phyloP scores from a whole-genome alignment of 2,888 invertebrate genomes.

The Tanypteryx hageni region DNA sequence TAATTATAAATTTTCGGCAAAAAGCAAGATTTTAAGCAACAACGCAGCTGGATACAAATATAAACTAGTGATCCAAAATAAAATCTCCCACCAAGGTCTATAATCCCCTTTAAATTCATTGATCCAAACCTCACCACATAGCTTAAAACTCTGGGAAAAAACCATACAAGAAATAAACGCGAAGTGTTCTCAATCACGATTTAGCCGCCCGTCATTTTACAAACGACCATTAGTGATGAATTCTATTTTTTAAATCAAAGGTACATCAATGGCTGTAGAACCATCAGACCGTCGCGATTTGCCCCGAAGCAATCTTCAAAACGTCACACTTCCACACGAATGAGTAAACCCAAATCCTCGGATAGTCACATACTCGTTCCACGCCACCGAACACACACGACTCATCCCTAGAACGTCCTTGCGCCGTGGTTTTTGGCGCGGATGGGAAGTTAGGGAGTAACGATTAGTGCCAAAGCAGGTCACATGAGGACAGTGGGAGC shows the following conservation, averaged over 20 bases:
- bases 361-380: not conserved
- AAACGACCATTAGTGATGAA: not conserved
- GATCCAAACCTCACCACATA: too few species aligned
- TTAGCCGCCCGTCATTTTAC: not conserved
- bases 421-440: not conserved
- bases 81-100: too few species aligned
- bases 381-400: not conserved
- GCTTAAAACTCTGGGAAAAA: too few species aligned
- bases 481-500: not conserved
- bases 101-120: too few species aligned
- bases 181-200: too few species aligned
- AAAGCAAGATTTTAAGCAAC: too few species aligned
- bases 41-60: too few species aligned
- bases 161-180: too few species aligned
- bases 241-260: not conserved
- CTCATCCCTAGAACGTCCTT: not conserved
- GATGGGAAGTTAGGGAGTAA: not conserved
- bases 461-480: not conserved
- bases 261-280: not conserved
- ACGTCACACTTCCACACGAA: not conserved
- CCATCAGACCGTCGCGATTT: not conserved
- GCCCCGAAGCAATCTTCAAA: constrained; percentile 14
- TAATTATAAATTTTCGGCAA: too few species aligned
- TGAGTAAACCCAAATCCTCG: constrained; percentile 23
- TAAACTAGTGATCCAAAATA: too few species aligned